phyloP scores from a whole-genome alignment of 2,113 vertebrate genomes.

The Carassius gibelio region DNA sequence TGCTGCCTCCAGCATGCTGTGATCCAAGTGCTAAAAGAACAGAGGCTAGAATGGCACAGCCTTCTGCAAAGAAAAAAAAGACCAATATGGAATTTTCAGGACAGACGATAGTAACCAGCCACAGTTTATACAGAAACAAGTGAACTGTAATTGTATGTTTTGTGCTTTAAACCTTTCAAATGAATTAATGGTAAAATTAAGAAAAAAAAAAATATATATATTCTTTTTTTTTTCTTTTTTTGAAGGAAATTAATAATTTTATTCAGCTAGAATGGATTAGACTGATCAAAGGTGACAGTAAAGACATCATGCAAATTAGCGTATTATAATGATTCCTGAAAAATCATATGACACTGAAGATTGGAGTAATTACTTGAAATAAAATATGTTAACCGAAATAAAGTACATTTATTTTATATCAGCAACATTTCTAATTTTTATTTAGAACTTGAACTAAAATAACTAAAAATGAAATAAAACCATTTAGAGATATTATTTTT shows the following conservation, averaged over 20 bases:
- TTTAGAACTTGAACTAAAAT: too few relatives aligned
- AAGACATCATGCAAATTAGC: too few relatives aligned
- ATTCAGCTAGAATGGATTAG: background rate
- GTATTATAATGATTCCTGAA: background rate
- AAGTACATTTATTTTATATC: too few relatives aligned
- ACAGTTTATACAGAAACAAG: background rate
- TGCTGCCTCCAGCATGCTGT: conserved; percentile 68
- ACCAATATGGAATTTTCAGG: background rate
- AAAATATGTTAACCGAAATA: too few relatives aligned
- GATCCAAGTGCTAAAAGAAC: conserved; percentile 66
- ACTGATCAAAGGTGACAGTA: background rate
- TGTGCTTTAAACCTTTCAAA: background rate
- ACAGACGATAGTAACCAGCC: background rate
- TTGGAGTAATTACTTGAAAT: background rate
- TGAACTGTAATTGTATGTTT: background rate
- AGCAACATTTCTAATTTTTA: too few relatives aligned
- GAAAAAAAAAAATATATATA: too few relatives aligned
- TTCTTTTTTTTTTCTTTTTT: too few relatives aligned
- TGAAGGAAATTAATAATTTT: background rate
- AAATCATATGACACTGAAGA: background rate
- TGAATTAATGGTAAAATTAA: background rate
- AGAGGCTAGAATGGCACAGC: background rate
- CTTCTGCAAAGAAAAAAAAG: background rate
- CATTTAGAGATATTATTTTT: too few relatives aligned
- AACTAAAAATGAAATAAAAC: too few relatives aligned